Base-by-base conservation (phyloP, 2,888 invertebrate genomes). In the Athripsodes cinereus region DNA sequence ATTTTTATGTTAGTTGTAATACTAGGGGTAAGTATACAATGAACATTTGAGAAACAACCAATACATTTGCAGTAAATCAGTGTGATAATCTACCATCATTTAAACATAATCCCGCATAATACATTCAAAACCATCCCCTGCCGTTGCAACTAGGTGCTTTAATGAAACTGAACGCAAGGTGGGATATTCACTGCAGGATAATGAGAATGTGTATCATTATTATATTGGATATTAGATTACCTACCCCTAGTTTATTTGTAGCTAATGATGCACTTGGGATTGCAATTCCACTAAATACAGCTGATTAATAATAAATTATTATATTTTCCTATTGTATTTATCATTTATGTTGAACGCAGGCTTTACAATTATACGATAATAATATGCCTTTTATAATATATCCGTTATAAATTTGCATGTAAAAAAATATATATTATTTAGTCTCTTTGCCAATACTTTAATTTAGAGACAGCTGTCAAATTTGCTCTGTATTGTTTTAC, bases 271-370 rank as follows among this genome's bases (percentile, higher is more conserved):
- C 57, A 44, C 57, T 44, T 57, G 54, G 51, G 58, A 46, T 21
- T 50, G 26, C 26, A 19, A 20, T 16, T 31, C 50, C 21, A 22
- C 18, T 22, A 10, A 54, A 19, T 44, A 50, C 21, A 34, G 22
- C 22, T 31, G 57, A 58, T 44, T 57, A 50, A 62, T 62, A 62
- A 59, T 57, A 59, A 56, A 31, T 40, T 40, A 26, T 26, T 26
- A 26, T 26, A 26, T n/a, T n/a, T n/a, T n/a, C n/a, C n/a, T n/a
- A n/a, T 26, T 26, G 26, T 26, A 26, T 26, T 26, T 26, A 26
- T 26, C 10, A 26, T 26, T 26, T 26, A 26, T 26, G 10, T 26
- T 26, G 26, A 26, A 10, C 10, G 26, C 10, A 26, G 26, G 26
- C 26, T 26, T 26, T 26, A 3, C 26, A 6, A 26, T 26, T 3